Conservation (phyloP, 2,888 invertebrate genomes). For the Julus scanicus region DNA sequence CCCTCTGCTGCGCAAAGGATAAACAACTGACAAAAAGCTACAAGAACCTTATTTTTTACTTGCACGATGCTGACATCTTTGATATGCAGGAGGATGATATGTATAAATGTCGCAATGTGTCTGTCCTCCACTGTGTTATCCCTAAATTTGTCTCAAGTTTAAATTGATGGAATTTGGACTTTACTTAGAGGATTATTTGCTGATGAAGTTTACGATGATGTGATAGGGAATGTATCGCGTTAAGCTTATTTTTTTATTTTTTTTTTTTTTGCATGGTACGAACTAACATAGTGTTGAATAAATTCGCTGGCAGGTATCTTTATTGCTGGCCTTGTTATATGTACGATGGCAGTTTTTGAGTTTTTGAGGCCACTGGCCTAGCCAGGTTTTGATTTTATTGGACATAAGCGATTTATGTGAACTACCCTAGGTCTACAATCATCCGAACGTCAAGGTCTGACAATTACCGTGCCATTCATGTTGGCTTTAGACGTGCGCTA, state of each 20-base stretch:
- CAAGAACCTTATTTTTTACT: constrained; percentile 14
- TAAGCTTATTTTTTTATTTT: too few species aligned
- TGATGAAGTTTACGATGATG: too few species aligned
- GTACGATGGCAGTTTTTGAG: neutral
- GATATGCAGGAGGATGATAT: neutral
- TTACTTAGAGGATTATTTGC: too few species aligned
- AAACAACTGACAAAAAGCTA: neutral
- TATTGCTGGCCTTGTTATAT: neutral
- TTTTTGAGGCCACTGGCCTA: neutral
- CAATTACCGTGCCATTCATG: constrained; percentile 13
- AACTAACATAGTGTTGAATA: too few species aligned
- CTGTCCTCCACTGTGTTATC: neutral
- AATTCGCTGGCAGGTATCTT: too few species aligned
- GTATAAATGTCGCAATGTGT: neutral
- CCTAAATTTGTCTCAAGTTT: neutral
- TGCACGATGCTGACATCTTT: neutral
- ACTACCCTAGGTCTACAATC: neutral
- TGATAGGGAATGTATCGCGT: too few species aligned
- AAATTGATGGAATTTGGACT: neutral
- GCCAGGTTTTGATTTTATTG: neutral
- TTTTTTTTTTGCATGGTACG: neutral
- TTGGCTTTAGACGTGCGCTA: constrained; percentile 26
- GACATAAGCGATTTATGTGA: neutral
- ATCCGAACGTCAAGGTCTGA: neutral
- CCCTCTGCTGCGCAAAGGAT: constrained; percentile 5